These are phyloP conservation scores for Microplitis deprimator DNA, from an alignment of 2,888 invertebrate genomes.

Conservation along the genomic window DNA sequence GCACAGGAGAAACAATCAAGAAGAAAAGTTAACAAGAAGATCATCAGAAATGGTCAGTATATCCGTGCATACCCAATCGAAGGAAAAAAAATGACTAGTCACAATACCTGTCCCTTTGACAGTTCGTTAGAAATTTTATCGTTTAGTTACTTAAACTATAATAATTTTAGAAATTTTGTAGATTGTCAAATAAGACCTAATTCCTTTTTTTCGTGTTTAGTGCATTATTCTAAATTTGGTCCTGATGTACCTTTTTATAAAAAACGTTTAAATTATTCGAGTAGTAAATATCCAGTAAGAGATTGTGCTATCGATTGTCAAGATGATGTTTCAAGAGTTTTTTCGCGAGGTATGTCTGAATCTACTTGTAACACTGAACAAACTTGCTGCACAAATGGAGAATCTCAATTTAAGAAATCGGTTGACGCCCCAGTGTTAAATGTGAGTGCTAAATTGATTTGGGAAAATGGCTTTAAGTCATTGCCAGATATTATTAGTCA, in stretches of 20 bases:
- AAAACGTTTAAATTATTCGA: not conserved
- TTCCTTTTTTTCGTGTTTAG: not conserved
- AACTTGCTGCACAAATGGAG: not conserved
- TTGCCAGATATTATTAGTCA: not conserved
- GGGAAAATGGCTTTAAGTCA: conserved; percentile 3
- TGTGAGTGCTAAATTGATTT: not conserved
- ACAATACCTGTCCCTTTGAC: conserved; percentile 3
- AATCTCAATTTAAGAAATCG: not conserved
- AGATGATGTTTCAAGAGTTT: conserved; percentile 13
- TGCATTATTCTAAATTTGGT: not conserved
- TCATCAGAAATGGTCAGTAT: not conserved
- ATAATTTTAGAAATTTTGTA: not conserved
- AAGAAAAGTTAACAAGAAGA: not conserved
- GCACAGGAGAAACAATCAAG: conserved; percentile 8
- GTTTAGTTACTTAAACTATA: not conserved
- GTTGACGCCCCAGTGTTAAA: not conserved
- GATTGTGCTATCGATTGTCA: not conserved
- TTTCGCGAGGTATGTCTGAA: not conserved
- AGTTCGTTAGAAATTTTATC: not conserved
- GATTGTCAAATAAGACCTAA: not conserved
- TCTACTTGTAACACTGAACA: conserved; percentile 2
- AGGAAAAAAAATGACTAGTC: not conserved
- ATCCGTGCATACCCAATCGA: not conserved
- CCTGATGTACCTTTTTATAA: not conserved
- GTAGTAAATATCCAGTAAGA: not conserved